Conservation (phyloP, 2,113 vertebrate species). For the Sula dactylatra region DNA sequence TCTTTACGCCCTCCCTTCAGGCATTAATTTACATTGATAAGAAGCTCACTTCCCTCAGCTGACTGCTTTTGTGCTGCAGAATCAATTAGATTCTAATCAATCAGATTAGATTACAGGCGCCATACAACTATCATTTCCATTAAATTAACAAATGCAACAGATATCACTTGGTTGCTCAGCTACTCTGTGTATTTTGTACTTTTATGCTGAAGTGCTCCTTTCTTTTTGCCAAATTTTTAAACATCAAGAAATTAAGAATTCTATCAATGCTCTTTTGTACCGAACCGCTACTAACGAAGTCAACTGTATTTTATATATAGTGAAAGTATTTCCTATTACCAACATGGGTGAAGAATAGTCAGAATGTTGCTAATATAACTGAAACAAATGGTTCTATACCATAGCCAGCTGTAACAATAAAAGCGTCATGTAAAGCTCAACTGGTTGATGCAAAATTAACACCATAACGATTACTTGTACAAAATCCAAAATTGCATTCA, state of each 20-base stretch:
- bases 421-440: neutral
- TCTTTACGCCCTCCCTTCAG: neutral
- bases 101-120: neutral
- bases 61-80: neutral
- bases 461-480: neutral
- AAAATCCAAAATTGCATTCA: neutral
- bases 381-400: constrained; percentile 22
- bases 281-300: neutral
- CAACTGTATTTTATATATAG: neutral
- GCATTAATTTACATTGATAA: neutral
- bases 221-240: neutral
- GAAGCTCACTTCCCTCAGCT: neutral
- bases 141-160: neutral
- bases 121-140: neutral
- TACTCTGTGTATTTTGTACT: too few relatives aligned
- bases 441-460: neutral
- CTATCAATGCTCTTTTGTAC: neutral
- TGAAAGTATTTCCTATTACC: neutral
- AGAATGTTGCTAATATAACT: constrained; percentile 13
- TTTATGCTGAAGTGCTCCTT: neutral
- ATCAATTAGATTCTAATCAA: neutral
- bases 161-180: too few relatives aligned
- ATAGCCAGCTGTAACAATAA: neutral
- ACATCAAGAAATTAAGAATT: neutral
- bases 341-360: neutral